Percentiles rank a stretch among this genome's conserved stretches.
Conservation (phyloP, 1,140 invertebrate species). For the Trachelipus rathkii region DNA sequence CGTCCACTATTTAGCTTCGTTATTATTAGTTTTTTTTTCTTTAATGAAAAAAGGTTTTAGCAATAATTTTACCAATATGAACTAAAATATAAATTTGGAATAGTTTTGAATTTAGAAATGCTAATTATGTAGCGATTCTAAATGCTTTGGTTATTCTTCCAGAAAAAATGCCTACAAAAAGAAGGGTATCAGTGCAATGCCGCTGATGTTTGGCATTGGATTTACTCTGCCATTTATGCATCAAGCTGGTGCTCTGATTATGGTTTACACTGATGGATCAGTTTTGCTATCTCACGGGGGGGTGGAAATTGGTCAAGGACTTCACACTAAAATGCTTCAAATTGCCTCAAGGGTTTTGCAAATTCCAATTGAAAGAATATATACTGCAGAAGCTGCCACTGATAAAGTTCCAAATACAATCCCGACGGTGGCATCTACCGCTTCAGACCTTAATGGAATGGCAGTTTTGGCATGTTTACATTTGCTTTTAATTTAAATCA, state of each 20-base stretch:
- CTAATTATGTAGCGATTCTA: too few species aligned
- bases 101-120: too few species aligned
- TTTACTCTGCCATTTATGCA: constrained; percentile 77
- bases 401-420: constrained; percentile 92
- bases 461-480: constrained; percentile 70
- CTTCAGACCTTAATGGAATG: constrained; percentile 91
- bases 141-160: neutral
- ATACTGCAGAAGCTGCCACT: constrained; percentile 81
- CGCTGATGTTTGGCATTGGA: constrained; percentile 84
- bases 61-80: too few species aligned
- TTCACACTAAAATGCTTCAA: constrained; percentile 93
- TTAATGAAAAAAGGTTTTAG: too few species aligned
- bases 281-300: constrained; percentile 87
- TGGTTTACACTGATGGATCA: constrained; percentile 85
- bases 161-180: constrained; percentile 55
- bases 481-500: too few species aligned
- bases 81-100: neutral
- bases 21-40: too few species aligned
- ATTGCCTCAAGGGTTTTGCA: constrained; percentile 57
- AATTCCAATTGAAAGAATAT: constrained; percentile 70
- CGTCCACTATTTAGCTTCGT: too few species aligned
- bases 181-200: constrained; percentile 75
- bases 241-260: constrained; percentile 82
- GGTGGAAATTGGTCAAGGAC: constrained; percentile 91
- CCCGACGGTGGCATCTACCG: constrained; percentile 81